phyloP scores from a whole-genome alignment of 2,113 vertebrate genomes.

The Carassius gibelio region DNA sequence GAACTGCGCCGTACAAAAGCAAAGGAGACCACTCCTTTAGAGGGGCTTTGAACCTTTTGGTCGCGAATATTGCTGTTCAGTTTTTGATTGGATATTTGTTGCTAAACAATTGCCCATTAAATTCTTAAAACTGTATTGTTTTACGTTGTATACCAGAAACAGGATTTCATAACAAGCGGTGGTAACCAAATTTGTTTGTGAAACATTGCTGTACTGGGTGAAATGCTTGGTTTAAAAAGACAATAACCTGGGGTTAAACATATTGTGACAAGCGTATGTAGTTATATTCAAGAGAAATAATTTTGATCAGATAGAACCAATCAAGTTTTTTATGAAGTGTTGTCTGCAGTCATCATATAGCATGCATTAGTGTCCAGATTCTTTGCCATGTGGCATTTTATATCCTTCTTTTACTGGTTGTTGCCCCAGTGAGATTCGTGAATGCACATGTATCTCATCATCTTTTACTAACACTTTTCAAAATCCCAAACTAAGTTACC shows the following conservation, averaged over 20 bases:
- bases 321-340: not conserved
- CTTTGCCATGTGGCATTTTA: conserved; percentile 48
- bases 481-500: conserved; percentile 32
- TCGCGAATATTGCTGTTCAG: too few relatives aligned
- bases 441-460: conserved; percentile 41
- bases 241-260: not conserved
- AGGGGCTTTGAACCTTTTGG: too few relatives aligned
- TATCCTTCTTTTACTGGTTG: conserved; percentile 41
- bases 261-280: not conserved
- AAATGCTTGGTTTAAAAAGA: not conserved
- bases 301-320: not conserved
- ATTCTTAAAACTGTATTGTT: not conserved
- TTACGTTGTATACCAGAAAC: not conserved
- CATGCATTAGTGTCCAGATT: conserved; percentile 43
- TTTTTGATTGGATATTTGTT: not conserved
- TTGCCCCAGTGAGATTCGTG: conserved; percentile 54
- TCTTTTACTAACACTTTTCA: conserved; percentile 23
- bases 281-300: not conserved
- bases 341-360: not conserved
- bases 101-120: not conserved
- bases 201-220: not conserved
- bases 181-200: not conserved
- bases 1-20: too few relatives aligned
- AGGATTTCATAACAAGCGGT: not conserved
- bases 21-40: too few relatives aligned